phyloP scores from a whole-genome alignment of 2,797 vertebrate species.

The Falco berigora region DNA sequence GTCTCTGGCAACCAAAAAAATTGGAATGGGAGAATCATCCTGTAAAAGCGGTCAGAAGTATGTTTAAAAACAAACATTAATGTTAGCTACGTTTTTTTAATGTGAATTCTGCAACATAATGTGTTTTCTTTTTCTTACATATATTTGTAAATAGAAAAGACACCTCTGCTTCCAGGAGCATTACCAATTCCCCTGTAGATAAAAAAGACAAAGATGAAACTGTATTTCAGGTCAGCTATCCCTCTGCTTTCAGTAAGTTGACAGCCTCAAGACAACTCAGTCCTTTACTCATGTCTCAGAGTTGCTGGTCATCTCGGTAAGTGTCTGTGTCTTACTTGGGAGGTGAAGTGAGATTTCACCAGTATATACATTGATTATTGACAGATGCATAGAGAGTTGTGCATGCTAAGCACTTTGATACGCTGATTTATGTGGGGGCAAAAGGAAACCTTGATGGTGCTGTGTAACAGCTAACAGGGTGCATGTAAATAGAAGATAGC shows the following conservation, averaged over 20 bases:
- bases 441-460: not conserved
- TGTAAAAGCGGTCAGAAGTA: conserved; percentile 75
- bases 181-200: conserved; percentile 77
- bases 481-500: not conserved
- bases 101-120: not conserved
- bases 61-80: not conserved
- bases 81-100: accelerated
- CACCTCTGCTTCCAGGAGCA: conserved; percentile 67
- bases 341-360: not conserved
- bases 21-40: conserved; percentile 71
- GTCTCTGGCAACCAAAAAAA: conserved; percentile 63
- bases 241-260: conserved; percentile 94
- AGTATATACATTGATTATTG: accelerated
- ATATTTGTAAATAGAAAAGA: conserved; percentile 75
- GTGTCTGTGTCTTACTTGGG: not conserved
- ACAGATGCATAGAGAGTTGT: not conserved
- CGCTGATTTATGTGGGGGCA: not conserved
- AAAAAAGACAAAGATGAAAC: conserved; percentile 73
- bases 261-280: conserved; percentile 84
- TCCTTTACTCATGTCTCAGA: conserved; percentile 81
- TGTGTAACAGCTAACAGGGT: not conserved
- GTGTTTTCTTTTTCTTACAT: not conserved
- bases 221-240: conserved; percentile 90
- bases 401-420: not conserved
- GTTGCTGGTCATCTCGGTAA: conserved; percentile 92